phyloP scores from a whole-genome alignment of 2,797 vertebrate genomes.

The Coreius guichenoti region DNA sequence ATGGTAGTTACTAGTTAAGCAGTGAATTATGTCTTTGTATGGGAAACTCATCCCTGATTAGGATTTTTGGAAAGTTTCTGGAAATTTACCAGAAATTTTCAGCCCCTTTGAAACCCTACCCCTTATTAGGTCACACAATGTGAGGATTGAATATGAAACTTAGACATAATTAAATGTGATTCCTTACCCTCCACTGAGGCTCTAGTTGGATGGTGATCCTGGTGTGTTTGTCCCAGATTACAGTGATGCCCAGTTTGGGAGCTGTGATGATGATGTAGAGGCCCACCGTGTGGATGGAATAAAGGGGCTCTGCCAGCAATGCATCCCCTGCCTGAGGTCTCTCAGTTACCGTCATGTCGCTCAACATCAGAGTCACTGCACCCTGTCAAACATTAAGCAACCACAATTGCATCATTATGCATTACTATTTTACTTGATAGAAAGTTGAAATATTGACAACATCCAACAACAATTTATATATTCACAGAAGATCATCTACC shows the following conservation, averaged over 20 bases:
- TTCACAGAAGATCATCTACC: conserved; percentile 59
- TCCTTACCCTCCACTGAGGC: conserved; percentile 68
- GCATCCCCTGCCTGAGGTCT: conserved; percentile 32
- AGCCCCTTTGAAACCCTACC: too few relatives aligned
- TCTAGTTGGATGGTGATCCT: conserved; percentile 70
- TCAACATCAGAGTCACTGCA: conserved; percentile 68
- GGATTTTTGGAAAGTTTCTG: too few relatives aligned
- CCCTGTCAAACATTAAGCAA: conserved; percentile 60
- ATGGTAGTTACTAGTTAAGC: too few relatives aligned
- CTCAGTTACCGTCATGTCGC: conserved; percentile 73
- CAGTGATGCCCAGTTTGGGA: conserved; percentile 68
- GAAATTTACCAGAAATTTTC: too few relatives aligned
- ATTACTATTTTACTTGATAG: neutral
- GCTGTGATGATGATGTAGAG: conserved; percentile 76
- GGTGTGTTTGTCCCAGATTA: conserved; percentile 83
- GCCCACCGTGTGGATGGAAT: conserved; percentile 73
- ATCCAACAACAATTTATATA: neutral
- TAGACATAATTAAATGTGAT: neutral
- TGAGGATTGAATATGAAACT: conserved; percentile 17
- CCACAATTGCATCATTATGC: neutral
- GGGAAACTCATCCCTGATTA: neutral
- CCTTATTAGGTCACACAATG: neutral
- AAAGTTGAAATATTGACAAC: neutral
- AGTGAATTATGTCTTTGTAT: neutral
- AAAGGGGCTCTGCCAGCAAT: conserved; percentile 55